Percentiles rank a stretch among this genome's conserved stretches.
These are phyloP conservation scores for Nephotettix cincticeps DNA, from an alignment of 1,140 invertebrate genomes.

Conservation along the genomic window DNA sequence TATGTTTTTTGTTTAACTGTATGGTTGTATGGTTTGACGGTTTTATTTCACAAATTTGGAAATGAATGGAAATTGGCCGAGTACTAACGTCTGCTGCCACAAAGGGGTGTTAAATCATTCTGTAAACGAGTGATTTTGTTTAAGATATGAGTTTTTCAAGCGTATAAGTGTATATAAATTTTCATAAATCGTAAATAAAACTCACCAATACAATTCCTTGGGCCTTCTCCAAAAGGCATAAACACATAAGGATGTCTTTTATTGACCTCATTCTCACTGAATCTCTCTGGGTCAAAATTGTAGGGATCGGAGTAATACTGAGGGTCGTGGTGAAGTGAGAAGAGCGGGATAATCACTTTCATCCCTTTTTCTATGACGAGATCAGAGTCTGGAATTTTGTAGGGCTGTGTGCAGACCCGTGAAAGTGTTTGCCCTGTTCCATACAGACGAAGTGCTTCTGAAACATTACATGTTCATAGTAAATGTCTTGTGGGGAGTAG, in stretches of 20 bases:
- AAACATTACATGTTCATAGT: conserved; percentile 31
- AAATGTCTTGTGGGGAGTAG: no score
- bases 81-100: no score
- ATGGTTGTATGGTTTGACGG: no score
- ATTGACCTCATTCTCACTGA: conserved; percentile 52
- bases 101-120: no score
- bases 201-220: conserved; percentile 61
- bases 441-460: conserved; percentile 41
- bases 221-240: conserved; percentile 63
- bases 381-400: conserved; percentile 28
- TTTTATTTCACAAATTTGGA: no score
- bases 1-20: no score
- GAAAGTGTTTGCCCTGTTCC: conserved; percentile 24
- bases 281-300: conserved; percentile 64
- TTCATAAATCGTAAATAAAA: not conserved
- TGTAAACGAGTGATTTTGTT: no score
- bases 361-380: conserved; percentile 52
- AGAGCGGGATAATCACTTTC: conserved; percentile 55
- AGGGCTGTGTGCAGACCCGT: conserved; percentile 29
- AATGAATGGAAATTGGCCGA: no score
- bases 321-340: conserved; percentile 61
- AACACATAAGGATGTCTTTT: conserved; percentile 49
- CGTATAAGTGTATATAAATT: no score
- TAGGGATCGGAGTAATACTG: conserved; percentile 57
- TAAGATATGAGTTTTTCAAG: no score